A percentile compares a stretch with the other conserved stretches of the same genome.
Evolutionary conservation across 2,797 vertebrate genomes (phyloP).

Genomic region (Enteromius anoplus): DNA sequence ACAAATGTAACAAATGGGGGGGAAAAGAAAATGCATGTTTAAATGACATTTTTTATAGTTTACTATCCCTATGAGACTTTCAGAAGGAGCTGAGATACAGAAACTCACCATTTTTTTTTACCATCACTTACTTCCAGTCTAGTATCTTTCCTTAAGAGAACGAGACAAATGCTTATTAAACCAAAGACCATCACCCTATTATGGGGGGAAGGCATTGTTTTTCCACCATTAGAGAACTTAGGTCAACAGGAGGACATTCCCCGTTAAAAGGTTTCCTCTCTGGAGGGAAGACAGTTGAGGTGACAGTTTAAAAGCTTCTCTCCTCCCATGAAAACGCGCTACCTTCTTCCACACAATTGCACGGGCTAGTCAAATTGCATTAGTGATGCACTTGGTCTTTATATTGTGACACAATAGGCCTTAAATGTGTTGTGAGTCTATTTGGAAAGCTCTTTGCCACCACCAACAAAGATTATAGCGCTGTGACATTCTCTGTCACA

Average conservation of each 20-base stretch:
- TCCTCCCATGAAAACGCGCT: slow-evolving; percentile 72
- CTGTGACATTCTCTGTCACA: slow-evolving; percentile 67
- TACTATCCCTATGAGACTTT: neutral
- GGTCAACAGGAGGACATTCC: slow-evolving; percentile 64
- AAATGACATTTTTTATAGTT: neutral
- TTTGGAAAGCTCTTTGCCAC: slow-evolving; percentile 63
- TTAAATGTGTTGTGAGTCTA: slow-evolving; percentile 64
- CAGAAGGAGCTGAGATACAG: neutral
- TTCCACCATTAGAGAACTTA: slow-evolving; percentile 63
- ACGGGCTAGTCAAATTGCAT: slow-evolving; percentile 79
- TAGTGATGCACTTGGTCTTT: slow-evolving; percentile 77
- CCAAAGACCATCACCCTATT: slow-evolving; percentile 43
- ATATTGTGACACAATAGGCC: slow-evolving; percentile 64
- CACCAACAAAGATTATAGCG: slow-evolving; percentile 57
- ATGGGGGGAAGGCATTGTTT: slow-evolving; percentile 31
- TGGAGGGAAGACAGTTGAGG: slow-evolving; percentile 66
- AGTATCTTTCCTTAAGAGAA: slow-evolving; percentile 29
- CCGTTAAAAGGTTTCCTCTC: slow-evolving; percentile 77
- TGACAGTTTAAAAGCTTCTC: slow-evolving; percentile 85
- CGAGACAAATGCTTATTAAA: slow-evolving; percentile 52
- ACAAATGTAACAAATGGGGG: neutral
- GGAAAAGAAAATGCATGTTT: neutral
- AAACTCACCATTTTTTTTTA: slow-evolving; percentile 3
- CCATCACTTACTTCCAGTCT: slow-evolving; percentile 33
- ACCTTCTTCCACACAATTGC: slow-evolving; percentile 80